Base-by-base conservation (phyloP, 2,113 vertebrate genomes). In the Orientallactaga bullata region DNA sequence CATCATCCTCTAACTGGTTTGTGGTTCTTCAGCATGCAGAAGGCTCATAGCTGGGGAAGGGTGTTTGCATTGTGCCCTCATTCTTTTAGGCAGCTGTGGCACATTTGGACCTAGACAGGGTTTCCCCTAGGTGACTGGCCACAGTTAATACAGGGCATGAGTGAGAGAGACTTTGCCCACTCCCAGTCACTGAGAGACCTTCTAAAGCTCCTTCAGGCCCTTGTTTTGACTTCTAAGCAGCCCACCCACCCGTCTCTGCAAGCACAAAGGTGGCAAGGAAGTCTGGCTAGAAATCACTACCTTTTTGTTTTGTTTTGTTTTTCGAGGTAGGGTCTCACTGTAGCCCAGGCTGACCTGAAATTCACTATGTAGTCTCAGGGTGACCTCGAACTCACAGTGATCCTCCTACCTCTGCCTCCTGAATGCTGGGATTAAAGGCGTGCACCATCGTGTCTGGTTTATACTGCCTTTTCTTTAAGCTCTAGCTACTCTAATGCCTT, bases 51-150 rank as follows among this genome's bases (percentile, higher is more conserved):
- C 18, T 51, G 28, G 90, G 68, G 28, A 60, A 3, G 7, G n/a
- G 26, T 47, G 55, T 13, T 61, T 61, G 17, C 58, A 2, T 16
- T 2, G 6, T 4, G 0, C 0, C 35, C 16, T 10, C 0, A 0
- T n/a, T 65, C 4, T 86, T 8, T 28, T 78, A 1, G 63, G 69
- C n/a, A 68, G 12, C 68, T 88, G 68, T 85, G 82, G 37, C 37
- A 65, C 74, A 20, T 68, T 37, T 77, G 93, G 66, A 26, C 24
- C 55, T n/a, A 68, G 61, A 73, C 2, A 7, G 30, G 7, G 65
- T 78, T 78, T 93, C 13, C 80, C 30, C 39, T 12, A 24, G 85
- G 85, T 80, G 74, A 65, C 5, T 21, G 23, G 8, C 30, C 76
- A 26, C 6, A n/a, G 73, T 55, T 65, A 32, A 37, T 81, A 35